Evolutionary conservation across 2,797 vertebrate species (phyloP), one percentile per base, ranked within the genome.

Genomic region (Mormyrus proboscirostris): DNA sequence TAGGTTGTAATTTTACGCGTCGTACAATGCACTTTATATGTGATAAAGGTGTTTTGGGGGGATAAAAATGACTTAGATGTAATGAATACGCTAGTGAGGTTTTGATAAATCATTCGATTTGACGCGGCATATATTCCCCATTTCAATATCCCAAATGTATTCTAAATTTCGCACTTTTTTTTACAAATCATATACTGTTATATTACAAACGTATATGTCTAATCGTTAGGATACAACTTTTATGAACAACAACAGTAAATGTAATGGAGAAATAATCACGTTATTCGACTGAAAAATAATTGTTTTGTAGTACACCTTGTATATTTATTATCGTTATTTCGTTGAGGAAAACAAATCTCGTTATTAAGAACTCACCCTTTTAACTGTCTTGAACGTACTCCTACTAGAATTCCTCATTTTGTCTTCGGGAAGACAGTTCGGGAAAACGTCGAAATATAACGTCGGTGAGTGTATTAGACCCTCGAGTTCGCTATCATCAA

Each of bases 281-380:
- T 65, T 25, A 25, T 65, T 10, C 8, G 8, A 38, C 4, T 12
- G 9, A 65, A 65, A 65, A 65, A 65, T 65, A 29, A 25, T 73
- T 33, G 12, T 16, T 73, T 73, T 73, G 12, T 73, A 73, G 12
- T 73, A 73, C 25, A 73, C 33, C 4, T 84, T 51, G 10, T 29
- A 19, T 25, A 84, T 84, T 84, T 50, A 19, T 49, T 9, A 19
- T 49, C 29, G 22, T 51, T 25, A n/a, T 49, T 84, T 22, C 4
- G 73, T 14, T 50, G 47, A 44, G 8, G 44, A 50, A 29, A 51
- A 84, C 3, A 51, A 19, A 33, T 86, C 6, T 29, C 16, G 38
- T 55, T 53, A 10, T n/a, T 3, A 53, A 83, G 33, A 69, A 87
- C 89, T 86, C 62, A 89, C 89, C 65, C 89, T 89, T 86, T 76